phyloP scores from a whole-genome alignment of 2,797 vertebrate genomes.

The Cyprinella venusta region DNA sequence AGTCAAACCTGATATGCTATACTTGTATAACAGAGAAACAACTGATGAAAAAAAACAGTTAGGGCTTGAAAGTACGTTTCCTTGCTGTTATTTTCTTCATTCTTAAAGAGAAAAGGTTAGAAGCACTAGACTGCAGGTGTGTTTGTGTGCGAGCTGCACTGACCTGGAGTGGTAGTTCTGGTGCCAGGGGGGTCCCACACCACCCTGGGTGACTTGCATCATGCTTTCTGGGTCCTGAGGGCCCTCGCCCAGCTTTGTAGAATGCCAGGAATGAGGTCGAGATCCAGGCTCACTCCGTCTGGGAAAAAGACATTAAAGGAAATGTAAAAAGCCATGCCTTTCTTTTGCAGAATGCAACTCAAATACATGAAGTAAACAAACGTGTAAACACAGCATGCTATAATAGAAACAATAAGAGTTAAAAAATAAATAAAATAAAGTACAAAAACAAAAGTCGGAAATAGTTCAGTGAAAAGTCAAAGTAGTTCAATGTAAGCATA shows the following conservation, averaged over 20 bases:
- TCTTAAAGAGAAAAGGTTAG: neutral
- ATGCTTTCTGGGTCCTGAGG: slow-evolving; percentile 81
- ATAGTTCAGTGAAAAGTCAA: neutral
- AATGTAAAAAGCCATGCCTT: neutral
- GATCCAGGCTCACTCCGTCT: slow-evolving; percentile 83
- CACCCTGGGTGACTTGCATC: slow-evolving; percentile 89
- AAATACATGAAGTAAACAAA: neutral
- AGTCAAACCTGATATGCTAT: neutral
- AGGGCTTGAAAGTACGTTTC: neutral
- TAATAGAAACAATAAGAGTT: neutral
- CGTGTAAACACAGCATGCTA: neutral
- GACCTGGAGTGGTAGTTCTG: slow-evolving; percentile 90
- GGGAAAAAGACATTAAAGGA: slow-evolving; percentile 31
- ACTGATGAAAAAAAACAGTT: neutral
- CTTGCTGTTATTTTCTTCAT: neutral
- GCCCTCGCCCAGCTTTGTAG: slow-evolving; percentile 81
- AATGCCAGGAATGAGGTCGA: slow-evolving; percentile 95
- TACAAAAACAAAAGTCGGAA: neutral
- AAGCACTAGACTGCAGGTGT: neutral
- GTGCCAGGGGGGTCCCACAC: slow-evolving; percentile 85
- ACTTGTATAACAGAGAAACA: neutral
- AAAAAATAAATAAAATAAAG: neutral
- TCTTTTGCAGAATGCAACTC: neutral
- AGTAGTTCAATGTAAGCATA: slow-evolving; percentile 14
- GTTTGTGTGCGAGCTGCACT: slow-evolving; percentile 56